Percentiles rank a stretch among this genome's conserved stretches.
phyloP scores from a whole-genome alignment of 2,113 vertebrate genomes.

The Cinclus cinclus region DNA sequence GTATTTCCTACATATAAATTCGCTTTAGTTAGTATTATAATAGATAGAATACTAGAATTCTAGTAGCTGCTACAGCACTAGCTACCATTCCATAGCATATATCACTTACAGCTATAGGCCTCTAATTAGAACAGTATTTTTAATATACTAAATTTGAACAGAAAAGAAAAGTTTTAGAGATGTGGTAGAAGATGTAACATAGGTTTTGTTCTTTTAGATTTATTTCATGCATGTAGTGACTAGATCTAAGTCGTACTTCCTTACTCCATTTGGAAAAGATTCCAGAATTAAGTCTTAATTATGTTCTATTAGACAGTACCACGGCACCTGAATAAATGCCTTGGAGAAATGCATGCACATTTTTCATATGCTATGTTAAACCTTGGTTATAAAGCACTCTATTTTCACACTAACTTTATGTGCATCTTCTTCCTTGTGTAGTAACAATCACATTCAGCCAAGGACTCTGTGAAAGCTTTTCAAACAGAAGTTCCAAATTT shows the following conservation, averaged over 20 bases:
- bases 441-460: background rate
- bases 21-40: background rate
- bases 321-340: background rate
- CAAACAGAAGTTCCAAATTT: background rate
- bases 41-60: background rate
- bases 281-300: background rate
- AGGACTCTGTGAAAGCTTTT: background rate
- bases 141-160: background rate
- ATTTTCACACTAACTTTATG: background rate
- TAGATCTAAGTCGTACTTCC: background rate
- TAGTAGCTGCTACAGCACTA: background rate
- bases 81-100: background rate
- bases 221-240: background rate
- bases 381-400: background rate
- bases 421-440: background rate
- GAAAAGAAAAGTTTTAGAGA: background rate
- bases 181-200: background rate
- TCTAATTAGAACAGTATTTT: background rate
- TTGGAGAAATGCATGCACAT: background rate
- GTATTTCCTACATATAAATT: background rate
- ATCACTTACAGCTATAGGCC: background rate
- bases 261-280: background rate
- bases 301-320: background rate
- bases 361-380: background rate
- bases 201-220: background rate